phyloP scores from a whole-genome alignment of 2,797 vertebrate genomes.

The Scleropages formosus region DNA sequence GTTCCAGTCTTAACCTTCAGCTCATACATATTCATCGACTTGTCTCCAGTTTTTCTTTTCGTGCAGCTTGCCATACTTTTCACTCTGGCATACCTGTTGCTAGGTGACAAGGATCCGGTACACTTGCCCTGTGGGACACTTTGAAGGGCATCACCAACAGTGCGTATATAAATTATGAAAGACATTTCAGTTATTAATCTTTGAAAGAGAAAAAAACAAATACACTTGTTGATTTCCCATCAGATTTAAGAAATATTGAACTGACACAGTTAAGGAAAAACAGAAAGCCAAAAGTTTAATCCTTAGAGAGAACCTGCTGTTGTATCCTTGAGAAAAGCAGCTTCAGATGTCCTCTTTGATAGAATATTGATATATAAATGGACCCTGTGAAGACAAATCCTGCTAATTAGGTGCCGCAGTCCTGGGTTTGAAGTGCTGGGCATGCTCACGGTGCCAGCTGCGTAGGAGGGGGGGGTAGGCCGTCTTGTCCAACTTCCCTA shows the following conservation, averaged over 20 bases:
- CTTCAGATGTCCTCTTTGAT: no score
- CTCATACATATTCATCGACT: no score
- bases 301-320: background rate
- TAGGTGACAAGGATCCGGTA: slow-evolving; percentile 7
- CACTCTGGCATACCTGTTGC: background rate
- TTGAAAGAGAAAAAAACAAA: no score
- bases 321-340: background rate
- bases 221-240: no score
- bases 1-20: no score
- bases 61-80: no score
- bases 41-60: no score
- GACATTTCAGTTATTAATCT: background rate
- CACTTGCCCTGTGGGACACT: background rate
- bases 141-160: background rate
- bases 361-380: no score
- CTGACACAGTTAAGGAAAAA: background rate
- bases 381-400: no score
- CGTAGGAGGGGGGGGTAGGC: background rate
- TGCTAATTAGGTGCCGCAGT: no score
- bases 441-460: no score
- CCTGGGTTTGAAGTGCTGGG: background rate
- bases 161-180: slow-evolving; percentile 14
- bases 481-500: background rate
- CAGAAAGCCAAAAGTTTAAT: background rate
- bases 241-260: slow-evolving; percentile 15